Conservation (phyloP, 2,888 invertebrate genomes). For the Augiades crinisus region DNA sequence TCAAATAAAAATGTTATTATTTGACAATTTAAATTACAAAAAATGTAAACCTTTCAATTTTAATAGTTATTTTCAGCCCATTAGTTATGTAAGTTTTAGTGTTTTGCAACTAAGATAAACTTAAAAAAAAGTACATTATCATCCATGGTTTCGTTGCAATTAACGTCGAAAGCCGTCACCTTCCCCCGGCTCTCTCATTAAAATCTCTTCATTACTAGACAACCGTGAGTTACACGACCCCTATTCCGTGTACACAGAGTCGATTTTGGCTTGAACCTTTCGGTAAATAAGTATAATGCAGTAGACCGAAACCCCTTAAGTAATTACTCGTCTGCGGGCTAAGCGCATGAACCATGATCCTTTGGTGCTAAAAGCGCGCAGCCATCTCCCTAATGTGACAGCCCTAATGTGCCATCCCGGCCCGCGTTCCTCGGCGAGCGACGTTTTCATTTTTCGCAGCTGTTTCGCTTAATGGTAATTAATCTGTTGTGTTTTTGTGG, state of each 20-base stretch:
- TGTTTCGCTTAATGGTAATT: neutral
- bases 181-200: slow-evolving; percentile 36
- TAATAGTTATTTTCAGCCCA: slow-evolving; percentile 22
- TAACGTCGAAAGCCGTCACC: slow-evolving; percentile 36
- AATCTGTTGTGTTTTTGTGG: neutral
- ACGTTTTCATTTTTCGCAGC: neutral
- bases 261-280: neutral
- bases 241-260: neutral
- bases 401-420: slow-evolving; percentile 11
- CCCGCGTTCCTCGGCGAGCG: neutral
- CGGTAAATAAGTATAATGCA: slow-evolving; percentile 15
- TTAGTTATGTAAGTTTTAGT: neutral
- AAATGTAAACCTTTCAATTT: slow-evolving; percentile 19
- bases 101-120: slow-evolving; percentile 1
- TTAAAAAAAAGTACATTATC: neutral
- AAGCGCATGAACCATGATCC: slow-evolving; percentile 23
- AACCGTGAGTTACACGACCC: neutral
- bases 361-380: slow-evolving; percentile 18
- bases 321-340: slow-evolving; percentile 23
- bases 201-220: slow-evolving; percentile 33
- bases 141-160: slow-evolving; percentile 44
- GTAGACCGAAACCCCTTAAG: slow-evolving; percentile 25
- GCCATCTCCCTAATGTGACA: slow-evolving; percentile 20
- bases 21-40: neutral
- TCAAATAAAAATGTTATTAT: no score